Base-by-base conservation (phyloP, 2,888 invertebrate species). In the Morpho deidamia region DNA sequence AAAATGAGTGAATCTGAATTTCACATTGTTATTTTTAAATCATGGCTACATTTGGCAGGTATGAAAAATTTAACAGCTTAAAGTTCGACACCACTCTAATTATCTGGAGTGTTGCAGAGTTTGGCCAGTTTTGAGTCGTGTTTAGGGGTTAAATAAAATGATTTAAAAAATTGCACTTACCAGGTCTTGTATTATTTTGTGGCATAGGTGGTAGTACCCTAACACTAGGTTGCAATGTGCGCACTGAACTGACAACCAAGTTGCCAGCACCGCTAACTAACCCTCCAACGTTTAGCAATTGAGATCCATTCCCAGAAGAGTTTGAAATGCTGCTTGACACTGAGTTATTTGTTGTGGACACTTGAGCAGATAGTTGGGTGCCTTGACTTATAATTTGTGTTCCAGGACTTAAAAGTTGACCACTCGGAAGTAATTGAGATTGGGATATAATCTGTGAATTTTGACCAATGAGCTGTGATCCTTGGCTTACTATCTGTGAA, bases 351-450 rank as follows among this genome's bases (percentile, higher is more conserved):
- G 80, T 58, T 59, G 69, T 80, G 35, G 84, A 73, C 33, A 76
- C 76, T 65, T 78, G 85, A 51, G 79, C 81, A 49, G 84, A 78
- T 11, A 87, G 62, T 61, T 89, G 88, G 9, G 80, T 81, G 11
- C 88, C 88, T 71, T 89, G 89, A 60, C 88, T 89, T 58, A 89
- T 88, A 10, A 89, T 88, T 62, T 89, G 89, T 23, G 89, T 89
- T 23, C 77, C 83, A 7, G 85, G 85, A 60, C 82, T 83, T 47
- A 86, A 61, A 11, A 85, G 69, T 60, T 83, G 83, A 2, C 83
- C 81, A 57, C 76, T 74, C 1, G 83, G 70, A 48, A 89, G 76
- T 48, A 87, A 62, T 61, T 87, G 88, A 8, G 88, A 74, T 58
- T 82, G 83, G 23, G 83, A 73, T 62, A 89, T 79, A 38, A 88